Evolutionary conservation across 1,140 invertebrate genomes (phyloP).

Genomic region (Schlechtendalia chinensis): DNA sequence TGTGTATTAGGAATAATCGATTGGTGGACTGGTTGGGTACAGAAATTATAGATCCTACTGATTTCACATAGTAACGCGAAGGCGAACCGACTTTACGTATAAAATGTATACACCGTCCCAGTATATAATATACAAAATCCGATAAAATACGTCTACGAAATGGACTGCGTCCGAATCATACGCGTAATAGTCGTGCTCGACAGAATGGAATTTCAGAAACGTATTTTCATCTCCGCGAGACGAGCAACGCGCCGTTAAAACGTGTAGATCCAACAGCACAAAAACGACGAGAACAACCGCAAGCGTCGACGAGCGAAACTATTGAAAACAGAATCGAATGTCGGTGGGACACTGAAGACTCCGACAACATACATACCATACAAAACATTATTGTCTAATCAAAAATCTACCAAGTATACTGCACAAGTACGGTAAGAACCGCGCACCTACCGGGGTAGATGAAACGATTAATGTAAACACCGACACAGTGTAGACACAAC

Average conservation of each 20-base stretch:
- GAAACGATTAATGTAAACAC: constrained; percentile 29
- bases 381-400: constrained; percentile 23
- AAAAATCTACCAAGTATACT: background rate
- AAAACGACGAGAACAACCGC: background rate
- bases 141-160: background rate
- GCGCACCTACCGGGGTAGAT: background rate
- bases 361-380: constrained; percentile 21
- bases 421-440: too few species aligned
- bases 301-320: background rate
- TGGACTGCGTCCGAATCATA: background rate
- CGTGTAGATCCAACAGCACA: background rate
- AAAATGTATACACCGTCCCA: background rate
- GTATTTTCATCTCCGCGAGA: background rate
- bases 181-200: background rate
- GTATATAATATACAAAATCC: background rate
- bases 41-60: too few species aligned
- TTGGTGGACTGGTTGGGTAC: background rate
- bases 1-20: background rate
- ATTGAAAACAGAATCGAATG: background rate
- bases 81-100: too few species aligned
- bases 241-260: background rate
- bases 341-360: background rate
- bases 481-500: background rate
- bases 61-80: too few species aligned
- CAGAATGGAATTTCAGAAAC: background rate